A percentile compares a stretch with the other conserved stretches of the same genome.
Evolutionary conservation across 53 echinoderm and acorn worm genomes (phyloP).

Genomic region (Echinarachnius parma): DNA sequence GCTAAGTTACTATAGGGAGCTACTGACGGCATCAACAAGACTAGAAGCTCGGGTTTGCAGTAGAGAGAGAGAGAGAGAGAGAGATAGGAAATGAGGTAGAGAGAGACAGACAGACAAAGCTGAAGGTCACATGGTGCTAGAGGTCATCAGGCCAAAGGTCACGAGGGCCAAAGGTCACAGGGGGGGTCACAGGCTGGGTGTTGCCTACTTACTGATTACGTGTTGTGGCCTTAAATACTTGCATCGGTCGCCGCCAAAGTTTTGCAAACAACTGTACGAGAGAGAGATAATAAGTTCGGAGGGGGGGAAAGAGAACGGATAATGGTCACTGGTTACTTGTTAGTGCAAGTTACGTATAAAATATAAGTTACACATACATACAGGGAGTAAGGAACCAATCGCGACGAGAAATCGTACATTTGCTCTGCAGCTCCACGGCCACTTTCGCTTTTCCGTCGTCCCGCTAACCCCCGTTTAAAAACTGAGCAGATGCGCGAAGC

Average conservation of each 20-base stretch:
- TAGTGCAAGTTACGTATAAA: slow-evolving; percentile 30
- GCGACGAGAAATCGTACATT: neutral
- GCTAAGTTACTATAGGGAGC: too few relatives aligned
- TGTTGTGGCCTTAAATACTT: slow-evolving; percentile 46
- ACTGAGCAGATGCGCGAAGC: too few relatives aligned
- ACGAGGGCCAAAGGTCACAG: neutral
- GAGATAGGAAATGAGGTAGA: slow-evolving; percentile 23
- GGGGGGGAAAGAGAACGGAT: slow-evolving; percentile 37
- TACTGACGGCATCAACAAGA: too few relatives aligned
- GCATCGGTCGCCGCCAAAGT: slow-evolving; percentile 41
- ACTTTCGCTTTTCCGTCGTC: too few relatives aligned
- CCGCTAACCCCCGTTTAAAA: too few relatives aligned
- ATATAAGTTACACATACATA: neutral
- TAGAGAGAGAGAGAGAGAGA: slow-evolving; percentile 2
- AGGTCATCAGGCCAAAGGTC: slow-evolving; percentile 48
- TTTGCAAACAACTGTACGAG: slow-evolving; percentile 44
- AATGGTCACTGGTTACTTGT: slow-evolving; percentile 32
- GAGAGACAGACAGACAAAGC: slow-evolving; percentile 22
- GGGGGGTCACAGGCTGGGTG: slow-evolving; percentile 47
- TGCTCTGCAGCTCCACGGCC: too few relatives aligned
- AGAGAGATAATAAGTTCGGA: slow-evolving; percentile 47
- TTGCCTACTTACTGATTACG: slow-evolving; percentile 50
- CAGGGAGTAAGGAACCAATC: neutral
- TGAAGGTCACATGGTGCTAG: slow-evolving; percentile 44
- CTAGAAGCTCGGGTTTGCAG: slow-evolving; percentile 15